Base-by-base conservation (phyloP, 2,113 vertebrate species). In the Electrona antarctica region DNA sequence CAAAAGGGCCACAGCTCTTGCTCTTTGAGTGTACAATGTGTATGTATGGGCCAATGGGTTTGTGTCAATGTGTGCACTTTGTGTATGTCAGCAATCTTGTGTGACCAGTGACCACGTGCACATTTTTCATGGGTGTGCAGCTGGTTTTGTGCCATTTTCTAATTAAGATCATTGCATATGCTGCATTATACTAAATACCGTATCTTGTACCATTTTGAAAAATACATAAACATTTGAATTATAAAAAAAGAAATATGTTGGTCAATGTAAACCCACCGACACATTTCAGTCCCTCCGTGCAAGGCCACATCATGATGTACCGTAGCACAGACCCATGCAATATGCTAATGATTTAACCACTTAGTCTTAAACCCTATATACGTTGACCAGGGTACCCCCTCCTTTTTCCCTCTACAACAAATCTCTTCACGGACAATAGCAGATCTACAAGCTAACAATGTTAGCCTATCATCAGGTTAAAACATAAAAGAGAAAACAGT, bases 1-100 rank as follows among this genome's bases (percentile, higher is more conserved):
- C 60, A 8, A 45, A 48, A 14, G 49, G 46, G 7, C n/a, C 28
- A n/a, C 33, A 3, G 59, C 48, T 33, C 28, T 28, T 14, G 12
- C 64, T 63, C 28, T 69, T 2, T 41, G 28, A 69, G 58, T 71
- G 58, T 73, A 64, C 73, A 11, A 48, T 60, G 62, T 12, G 5
- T 6, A 9, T 78, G 10, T 78, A 8, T 61, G 65, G 68, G 66
- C 69, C 71, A 76, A 57, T 49, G 78, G 29, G 29, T 33, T 33
- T 33, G 29, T 33, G 29, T 33, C 29, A 55, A n/a, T 54, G 4
- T 49, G 28, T 46, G 48, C 59, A 52, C 10, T 50, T 66, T 49
- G 7, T 13, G n/a, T 57, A 57, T 15, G 55, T 57, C 55, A 14
- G 29, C 8, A 15, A 57, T 57, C 5, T 14, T 55, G 10, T 67